A percentile compares a stretch with the other conserved stretches of the same genome.
Conservation (phyloP, 2,888 invertebrate genomes). For the Podabrus alpinus region DNA sequence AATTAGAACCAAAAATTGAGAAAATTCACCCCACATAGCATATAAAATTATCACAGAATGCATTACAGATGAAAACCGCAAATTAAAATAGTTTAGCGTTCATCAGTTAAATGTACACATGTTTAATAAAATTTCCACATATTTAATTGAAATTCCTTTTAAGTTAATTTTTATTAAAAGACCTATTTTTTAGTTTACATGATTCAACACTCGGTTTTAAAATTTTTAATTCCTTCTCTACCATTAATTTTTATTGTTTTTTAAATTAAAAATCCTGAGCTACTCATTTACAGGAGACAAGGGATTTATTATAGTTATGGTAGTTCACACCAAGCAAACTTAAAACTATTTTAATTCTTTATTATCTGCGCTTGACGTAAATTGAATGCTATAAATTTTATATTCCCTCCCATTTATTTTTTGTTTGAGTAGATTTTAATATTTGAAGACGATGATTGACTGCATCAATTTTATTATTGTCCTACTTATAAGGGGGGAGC, state of each 20-base stretch:
- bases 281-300: not conserved
- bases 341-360: not conserved
- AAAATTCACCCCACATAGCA: too few relatives aligned
- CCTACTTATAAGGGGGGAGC: not conserved
- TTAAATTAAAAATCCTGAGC: not conserved
- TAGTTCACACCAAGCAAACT: not conserved
- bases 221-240: not conserved
- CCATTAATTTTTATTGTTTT: not conserved
- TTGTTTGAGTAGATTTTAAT: not conserved
- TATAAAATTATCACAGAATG: too few relatives aligned
- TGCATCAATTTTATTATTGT: not conserved
- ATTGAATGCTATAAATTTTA: not conserved
- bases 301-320: not conserved
- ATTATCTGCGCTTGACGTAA: not conserved
- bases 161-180: too few relatives aligned
- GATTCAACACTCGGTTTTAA: not conserved
- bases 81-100: too few relatives aligned
- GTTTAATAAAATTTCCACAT: too few relatives aligned
- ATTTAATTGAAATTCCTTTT: too few relatives aligned
- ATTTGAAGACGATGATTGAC: not conserved
- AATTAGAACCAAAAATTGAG: too few relatives aligned
- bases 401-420: not conserved
- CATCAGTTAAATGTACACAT: too few relatives aligned
- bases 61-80: too few relatives aligned
- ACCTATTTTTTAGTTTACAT: not conserved